These are phyloP conservation scores for Porphyrio hochstetteri DNA, from an alignment of 2,113 vertebrate species.

Conservation along the genomic window DNA sequence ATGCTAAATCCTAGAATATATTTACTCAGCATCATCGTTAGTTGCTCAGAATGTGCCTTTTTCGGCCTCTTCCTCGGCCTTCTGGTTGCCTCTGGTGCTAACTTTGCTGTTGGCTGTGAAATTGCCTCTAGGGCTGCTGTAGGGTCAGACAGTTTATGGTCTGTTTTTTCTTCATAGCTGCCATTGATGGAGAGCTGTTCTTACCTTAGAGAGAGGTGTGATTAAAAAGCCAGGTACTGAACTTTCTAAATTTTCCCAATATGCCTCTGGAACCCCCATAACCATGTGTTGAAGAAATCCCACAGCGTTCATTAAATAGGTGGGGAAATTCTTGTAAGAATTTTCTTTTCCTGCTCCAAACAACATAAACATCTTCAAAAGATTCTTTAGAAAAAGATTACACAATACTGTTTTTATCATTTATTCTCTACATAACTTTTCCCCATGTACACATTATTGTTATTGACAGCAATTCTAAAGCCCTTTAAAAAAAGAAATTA, in stretches of 20 bases:
- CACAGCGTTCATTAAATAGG: slow-evolving; percentile 20
- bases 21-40: slow-evolving; percentile 21
- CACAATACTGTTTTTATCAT: slow-evolving; percentile 27
- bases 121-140: slow-evolving; percentile 68
- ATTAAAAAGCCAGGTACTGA: slow-evolving; percentile 55
- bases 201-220: slow-evolving; percentile 27
- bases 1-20: slow-evolving; percentile 48
- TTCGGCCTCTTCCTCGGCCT: background rate
- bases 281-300: slow-evolving; percentile 44
- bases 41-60: slow-evolving; percentile 23
- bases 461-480: slow-evolving; percentile 78
- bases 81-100: slow-evolving; percentile 32
- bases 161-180: slow-evolving; percentile 54
- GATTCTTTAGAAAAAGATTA: slow-evolving; percentile 51
- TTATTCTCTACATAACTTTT: slow-evolving; percentile 54
- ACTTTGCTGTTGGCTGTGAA: slow-evolving; percentile 60
- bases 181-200: slow-evolving; percentile 60
- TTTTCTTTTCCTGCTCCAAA: slow-evolving; percentile 41
- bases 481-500: slow-evolving; percentile 72
- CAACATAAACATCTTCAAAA: slow-evolving; percentile 56
- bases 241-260: slow-evolving; percentile 36
- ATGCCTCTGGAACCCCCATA: slow-evolving; percentile 32
- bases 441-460: slow-evolving; percentile 57
- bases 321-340: slow-evolving; percentile 30
- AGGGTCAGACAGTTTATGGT: slow-evolving; percentile 59